Percentiles rank a stretch among this genome's conserved stretches.
Evolutionary conservation across 2,797 vertebrate species (phyloP).

Genomic region (Coreius guichenoti): DNA sequence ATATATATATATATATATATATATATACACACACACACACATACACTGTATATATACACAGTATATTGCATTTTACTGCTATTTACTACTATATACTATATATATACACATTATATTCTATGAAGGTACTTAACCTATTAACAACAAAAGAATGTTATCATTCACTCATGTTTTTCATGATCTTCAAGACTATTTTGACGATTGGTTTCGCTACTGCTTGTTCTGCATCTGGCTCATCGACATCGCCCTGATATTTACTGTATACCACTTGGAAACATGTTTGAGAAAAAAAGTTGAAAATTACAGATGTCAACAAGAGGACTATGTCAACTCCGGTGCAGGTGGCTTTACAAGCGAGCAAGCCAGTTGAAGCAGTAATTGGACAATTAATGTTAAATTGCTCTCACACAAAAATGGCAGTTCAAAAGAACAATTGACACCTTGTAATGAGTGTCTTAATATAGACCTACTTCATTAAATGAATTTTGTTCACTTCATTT

Average conservation of each 20-base stretch:
- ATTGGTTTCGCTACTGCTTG: slow-evolving; percentile 16
- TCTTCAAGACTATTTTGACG: not conserved
- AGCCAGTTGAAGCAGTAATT: not conserved
- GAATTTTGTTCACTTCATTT: not conserved
- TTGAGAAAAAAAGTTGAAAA: not conserved
- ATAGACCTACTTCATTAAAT: not conserved
- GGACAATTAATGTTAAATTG: not conserved
- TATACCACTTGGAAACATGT: not conserved
- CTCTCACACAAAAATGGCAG: not conserved
- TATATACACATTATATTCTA: not conserved
- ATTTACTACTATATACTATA: too few relatives aligned
- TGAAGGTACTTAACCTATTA: not conserved
- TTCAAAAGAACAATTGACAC: not conserved
- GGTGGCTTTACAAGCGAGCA: not conserved
- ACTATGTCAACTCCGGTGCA: not conserved
- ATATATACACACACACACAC: too few relatives aligned
- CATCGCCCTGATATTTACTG: not conserved
- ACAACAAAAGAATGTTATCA: not conserved
- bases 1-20: too few relatives aligned
- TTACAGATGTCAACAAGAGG: not conserved
- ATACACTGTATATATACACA: too few relatives aligned
- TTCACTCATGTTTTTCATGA: not conserved
- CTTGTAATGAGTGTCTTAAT: not conserved
- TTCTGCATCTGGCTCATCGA: slow-evolving; percentile 21
- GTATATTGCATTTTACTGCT: too few relatives aligned